These are phyloP conservation scores for Acrossocheilus fasciatus DNA, from an alignment of 2,797 vertebrate genomes.

Conservation along the genomic window DNA sequence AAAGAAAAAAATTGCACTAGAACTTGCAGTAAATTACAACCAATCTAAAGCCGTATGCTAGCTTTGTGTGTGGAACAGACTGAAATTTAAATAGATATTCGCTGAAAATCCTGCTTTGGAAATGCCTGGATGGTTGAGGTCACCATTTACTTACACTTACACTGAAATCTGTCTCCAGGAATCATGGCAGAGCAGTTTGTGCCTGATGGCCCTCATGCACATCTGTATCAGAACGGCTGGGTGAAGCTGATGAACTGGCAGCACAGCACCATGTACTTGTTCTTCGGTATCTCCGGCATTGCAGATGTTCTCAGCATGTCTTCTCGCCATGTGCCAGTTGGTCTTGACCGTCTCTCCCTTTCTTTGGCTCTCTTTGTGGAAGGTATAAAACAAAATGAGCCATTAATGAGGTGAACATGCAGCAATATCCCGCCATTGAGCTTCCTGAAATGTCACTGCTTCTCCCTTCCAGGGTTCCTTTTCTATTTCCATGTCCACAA, in stretches of 20 bases:
- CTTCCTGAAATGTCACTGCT: neutral
- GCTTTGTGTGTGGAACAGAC: too few relatives aligned
- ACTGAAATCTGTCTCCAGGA: constrained; percentile 73
- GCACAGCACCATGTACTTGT: constrained; percentile 97
- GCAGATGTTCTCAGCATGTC: constrained; percentile 75
- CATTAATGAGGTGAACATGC: neutral
- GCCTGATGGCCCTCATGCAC: constrained; percentile 89
- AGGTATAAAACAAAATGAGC: constrained; percentile 76
- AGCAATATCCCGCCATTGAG: neutral
- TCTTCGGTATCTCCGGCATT: constrained; percentile 86
- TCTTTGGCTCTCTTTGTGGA: constrained; percentile 87
- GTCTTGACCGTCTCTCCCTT: constrained; percentile 83
- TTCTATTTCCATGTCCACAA: constrained; percentile 89
- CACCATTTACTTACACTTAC: neutral
- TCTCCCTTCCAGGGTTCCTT: constrained; percentile 83
- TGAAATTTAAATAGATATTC: too few relatives aligned
- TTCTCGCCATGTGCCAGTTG: constrained; percentile 72
- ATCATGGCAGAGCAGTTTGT: constrained; percentile 97
- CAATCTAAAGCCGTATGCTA: too few relatives aligned
- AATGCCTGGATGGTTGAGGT: neutral
- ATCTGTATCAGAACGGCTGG: constrained; percentile 83
- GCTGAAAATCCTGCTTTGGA: neutral
- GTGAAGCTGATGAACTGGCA: constrained; percentile 99
- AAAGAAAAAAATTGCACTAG: neutral
- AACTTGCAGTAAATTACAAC: too few relatives aligned